Conservation (phyloP, 2,888 invertebrate species). For the Eilema sororculum region DNA sequence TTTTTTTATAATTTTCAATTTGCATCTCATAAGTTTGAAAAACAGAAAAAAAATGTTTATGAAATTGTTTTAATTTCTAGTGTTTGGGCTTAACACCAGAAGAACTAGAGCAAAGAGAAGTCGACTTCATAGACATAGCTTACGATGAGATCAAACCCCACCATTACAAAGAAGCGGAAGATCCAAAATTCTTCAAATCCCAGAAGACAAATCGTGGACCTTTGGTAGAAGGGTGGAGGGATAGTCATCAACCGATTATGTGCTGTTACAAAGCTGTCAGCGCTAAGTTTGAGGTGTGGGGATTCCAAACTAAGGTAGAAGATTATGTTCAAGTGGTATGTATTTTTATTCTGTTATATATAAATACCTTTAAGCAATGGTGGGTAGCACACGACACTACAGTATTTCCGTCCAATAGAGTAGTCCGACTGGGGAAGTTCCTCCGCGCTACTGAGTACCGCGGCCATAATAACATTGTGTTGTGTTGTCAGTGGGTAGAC, state of each 20-base stretch:
- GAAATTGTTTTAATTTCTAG: constrained; percentile 84
- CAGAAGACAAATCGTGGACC: constrained; percentile 94
- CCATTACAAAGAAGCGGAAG: constrained; percentile 96
- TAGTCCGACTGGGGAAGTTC: too few relatives aligned
- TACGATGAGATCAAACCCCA: constrained; percentile 94
- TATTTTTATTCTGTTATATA: constrained; percentile 25
- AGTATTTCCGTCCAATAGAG: too few relatives aligned
- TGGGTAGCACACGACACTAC: too few relatives aligned
- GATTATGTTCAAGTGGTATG: constrained; percentile 94
- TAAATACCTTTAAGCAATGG: too few relatives aligned
- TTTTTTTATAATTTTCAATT: too few relatives aligned
- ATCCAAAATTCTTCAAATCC: constrained; percentile 94
- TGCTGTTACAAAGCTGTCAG: constrained; percentile 96
- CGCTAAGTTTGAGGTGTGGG: constrained; percentile 97
- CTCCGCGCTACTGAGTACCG: too few relatives aligned
- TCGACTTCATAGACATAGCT: constrained; percentile 95
- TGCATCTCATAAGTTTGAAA: too few relatives aligned
- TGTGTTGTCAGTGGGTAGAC: too few relatives aligned
- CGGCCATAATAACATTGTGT: too few relatives aligned
- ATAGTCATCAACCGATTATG: constrained; percentile 93
- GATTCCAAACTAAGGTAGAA: constrained; percentile 95
- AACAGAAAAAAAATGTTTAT: too few relatives aligned
- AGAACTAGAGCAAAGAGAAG: constrained; percentile 90
- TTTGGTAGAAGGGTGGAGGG: constrained; percentile 93
- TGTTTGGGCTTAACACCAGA: constrained; percentile 91